Evolutionary conservation across 2,113 vertebrate species (phyloP), one percentile per base, ranked within the genome.

Genomic region (Cyanoderma ruficeps): DNA sequence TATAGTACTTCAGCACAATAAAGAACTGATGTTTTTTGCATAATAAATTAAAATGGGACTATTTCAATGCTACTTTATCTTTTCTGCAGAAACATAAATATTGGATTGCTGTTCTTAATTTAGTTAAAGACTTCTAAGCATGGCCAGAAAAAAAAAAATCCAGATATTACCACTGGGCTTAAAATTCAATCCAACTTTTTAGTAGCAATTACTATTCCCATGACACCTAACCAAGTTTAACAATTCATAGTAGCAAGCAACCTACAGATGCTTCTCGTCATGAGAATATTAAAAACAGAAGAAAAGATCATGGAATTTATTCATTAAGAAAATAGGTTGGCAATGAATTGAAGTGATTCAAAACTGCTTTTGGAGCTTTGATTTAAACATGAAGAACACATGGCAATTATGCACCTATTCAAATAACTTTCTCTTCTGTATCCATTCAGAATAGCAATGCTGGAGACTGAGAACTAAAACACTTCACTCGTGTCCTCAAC

Each of bases 221-320:
- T 60, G 82, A 96, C 75, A 88, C 83, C 44, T 72, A 83, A 71
- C 31, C 52, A 76, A 56, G 60, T 87, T 96, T 91, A 97, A 97
- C 91, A 96, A 94, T 95, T 92, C 91, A 65, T 79, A 67, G 81
- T 71, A 96, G 94, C 95, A 95, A 93, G 69, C 23, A 85, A 85
- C 31, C 27, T 93, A 96, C 97, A 97, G 97, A 97, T 97, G 96
- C 96, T 97, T 97, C 92, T 96, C 7, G 2, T 96, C 94, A 90
- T 61, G n/a, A 94, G 76, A 94, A 90, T 39, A 93, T 94, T 85
- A 93, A 74, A 87, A 95, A 53, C 93, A 52, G 22, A 56, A 95
- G 67, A 96, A 82, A 91, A 81, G 56, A 92, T 90, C 67, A 94
- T 76, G 67, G 87, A 92, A 91, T 87, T 90, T 88, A 94, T 93